Evolutionary conservation across 1,140 invertebrate genomes (phyloP), one percentile per base, ranked within the genome.

Genomic region (Temnothorax nylanderi): DNA sequence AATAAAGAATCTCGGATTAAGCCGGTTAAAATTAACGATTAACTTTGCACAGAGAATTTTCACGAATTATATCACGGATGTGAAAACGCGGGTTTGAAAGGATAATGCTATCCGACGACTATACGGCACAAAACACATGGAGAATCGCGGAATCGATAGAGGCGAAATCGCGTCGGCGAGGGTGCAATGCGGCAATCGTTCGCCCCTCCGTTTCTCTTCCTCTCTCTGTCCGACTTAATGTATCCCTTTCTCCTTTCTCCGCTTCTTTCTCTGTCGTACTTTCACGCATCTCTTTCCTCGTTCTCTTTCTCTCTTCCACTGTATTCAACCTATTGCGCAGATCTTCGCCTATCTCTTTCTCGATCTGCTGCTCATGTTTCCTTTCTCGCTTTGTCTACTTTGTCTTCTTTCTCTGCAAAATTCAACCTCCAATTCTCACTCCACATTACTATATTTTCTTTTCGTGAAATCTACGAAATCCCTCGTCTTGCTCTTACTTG

Each of bases 161-260:
- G 85, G 89, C 88, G 89, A 93, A 92, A 92, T 92, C 92, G 88
- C 86, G 84, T 92, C 88, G 85, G 80, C 91, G 81, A 90, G 88
- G 92, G 91, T 93, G 91, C 92, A 93, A 92, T 93, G 92, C 92
- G 91, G 92, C 91, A 92, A 92, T 90, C 85, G 89, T 58, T 87
- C 64, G 71, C 87, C 81, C 64, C 78, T 78, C 56, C 86, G 41
- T 67, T 60, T 71, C 64, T 21, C 54, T 75, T 44, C 56, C 51
- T 58, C 76, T 81, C 69, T 81, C 74, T 77, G 67, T 81, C 47
- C 54, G 49, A 69, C 77, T 71, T 69, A n/a, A 67, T 60, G 54
- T 65, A 51, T 67, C 26, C 71, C 21, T 67, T 54, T 26, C 16
- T 34, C 3, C 58, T 47, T 72, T n/a, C 67, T 34, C 69, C 56